Conservation (phyloP, 2,888 invertebrate genomes). For the Formica aserva region DNA sequence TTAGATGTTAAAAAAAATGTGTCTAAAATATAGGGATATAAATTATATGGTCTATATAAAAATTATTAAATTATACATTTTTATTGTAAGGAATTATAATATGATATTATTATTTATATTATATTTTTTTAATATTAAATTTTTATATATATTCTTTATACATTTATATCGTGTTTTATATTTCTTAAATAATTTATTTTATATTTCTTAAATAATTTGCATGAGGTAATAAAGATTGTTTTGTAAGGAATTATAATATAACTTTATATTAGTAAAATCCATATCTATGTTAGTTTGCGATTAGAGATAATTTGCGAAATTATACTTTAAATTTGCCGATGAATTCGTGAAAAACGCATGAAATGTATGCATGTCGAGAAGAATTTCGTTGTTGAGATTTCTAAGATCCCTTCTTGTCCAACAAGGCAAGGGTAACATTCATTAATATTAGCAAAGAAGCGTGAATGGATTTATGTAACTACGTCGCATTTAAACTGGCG, state of each 20-base stretch:
- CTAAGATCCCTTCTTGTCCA: not conserved
- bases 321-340: not conserved
- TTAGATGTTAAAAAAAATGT: not conserved
- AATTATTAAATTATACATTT: not conserved
- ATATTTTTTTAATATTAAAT: not conserved
- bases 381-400: not conserved
- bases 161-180: not conserved
- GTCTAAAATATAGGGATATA: not conserved
- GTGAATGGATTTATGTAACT: slow-evolving; percentile 73
- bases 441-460: slow-evolving; percentile 74
- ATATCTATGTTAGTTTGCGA: not conserved
- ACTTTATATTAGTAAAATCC: not conserved
- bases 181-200: too few species aligned
- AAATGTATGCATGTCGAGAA: not conserved
- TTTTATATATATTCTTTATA: not conserved
- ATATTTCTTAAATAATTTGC: not conserved
- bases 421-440: slow-evolving; percentile 55
- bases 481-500: slow-evolving; percentile 61
- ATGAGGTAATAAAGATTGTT: not conserved
- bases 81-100: not conserved
- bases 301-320: slow-evolving; percentile 6
- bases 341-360: not conserved
- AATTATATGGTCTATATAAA: not conserved
- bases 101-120: not conserved
- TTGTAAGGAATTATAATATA: not conserved